These are phyloP conservation scores for Tretioscincus oriximinensis DNA, from an alignment of 2,113 vertebrate genomes.

Conservation along the genomic window DNA sequence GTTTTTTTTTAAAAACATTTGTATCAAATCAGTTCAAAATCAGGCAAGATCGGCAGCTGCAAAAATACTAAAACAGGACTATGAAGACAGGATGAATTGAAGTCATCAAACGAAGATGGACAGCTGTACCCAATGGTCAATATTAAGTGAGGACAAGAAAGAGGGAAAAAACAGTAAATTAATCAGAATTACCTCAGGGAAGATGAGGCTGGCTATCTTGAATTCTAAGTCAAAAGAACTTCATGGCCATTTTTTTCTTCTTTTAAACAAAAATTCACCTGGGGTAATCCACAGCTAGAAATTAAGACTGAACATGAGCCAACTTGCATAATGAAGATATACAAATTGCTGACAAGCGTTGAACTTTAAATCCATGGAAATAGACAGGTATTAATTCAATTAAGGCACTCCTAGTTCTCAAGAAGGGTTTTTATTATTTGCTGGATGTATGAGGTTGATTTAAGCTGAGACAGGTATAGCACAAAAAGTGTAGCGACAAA, in stretches of 20 bases:
- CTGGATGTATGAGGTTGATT: not conserved
- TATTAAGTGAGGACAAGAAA: not conserved
- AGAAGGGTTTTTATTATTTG: not conserved
- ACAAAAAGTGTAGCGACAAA: no score
- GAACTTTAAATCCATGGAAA: not conserved
- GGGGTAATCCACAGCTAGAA: not conserved
- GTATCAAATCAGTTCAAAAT: no score
- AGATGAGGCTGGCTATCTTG: not conserved
- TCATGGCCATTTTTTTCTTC: not conserved
- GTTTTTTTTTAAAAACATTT: no score
- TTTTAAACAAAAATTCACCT: not conserved
- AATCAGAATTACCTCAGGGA: not conserved
- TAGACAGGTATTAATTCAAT: slow-evolving; percentile 3
- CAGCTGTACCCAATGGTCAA: not conserved
- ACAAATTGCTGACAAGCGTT: not conserved
- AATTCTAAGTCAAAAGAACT: not conserved
- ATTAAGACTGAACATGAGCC: not conserved
- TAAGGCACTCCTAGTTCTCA: not conserved
- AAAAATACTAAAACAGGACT: no score
- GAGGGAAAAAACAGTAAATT: not conserved
- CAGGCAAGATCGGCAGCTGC: no score
- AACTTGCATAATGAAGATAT: slow-evolving; percentile 1
- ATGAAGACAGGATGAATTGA: no score
- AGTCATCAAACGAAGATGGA: not conserved
- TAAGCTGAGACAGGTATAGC: not conserved